These are phyloP conservation scores for Patiria pectinifera DNA, from an alignment of 53 echinoderm and acorn worm species.

Conservation along the genomic window DNA sequence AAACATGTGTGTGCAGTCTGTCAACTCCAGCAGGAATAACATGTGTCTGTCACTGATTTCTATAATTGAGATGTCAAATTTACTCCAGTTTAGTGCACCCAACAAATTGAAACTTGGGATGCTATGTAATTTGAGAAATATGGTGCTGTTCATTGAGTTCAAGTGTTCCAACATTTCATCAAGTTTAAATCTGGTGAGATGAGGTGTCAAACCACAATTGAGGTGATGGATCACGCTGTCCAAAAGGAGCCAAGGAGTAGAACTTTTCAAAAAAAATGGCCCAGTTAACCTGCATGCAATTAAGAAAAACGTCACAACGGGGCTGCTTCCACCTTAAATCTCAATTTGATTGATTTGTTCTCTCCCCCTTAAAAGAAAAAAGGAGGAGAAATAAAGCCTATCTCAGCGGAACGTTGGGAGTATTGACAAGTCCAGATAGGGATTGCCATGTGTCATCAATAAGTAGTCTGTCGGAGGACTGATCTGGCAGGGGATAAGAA, in stretches of 20 bases:
- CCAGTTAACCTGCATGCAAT: background rate
- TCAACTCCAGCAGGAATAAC: background rate
- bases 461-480: background rate
- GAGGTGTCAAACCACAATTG: background rate
- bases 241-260: background rate
- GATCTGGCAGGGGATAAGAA: background rate
- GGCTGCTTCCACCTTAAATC: background rate
- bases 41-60: background rate
- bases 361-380: background rate
- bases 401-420: background rate
- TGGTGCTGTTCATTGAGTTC: background rate
- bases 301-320: conserved; percentile 1
- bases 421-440: conserved; percentile 12
- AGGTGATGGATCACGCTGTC: conserved; percentile 13
- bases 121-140: background rate
- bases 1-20: background rate
- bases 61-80: background rate
- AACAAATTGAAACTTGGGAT: background rate
- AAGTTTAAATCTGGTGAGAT: background rate
- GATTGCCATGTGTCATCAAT: conserved; percentile 12
- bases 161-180: background rate
- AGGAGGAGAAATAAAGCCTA: background rate
- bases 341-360: conserved; percentile 12
- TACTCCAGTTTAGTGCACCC: background rate
- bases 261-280: background rate